Percentiles rank a stretch among this genome's conserved stretches.
Evolutionary conservation across 2,797 vertebrate genomes (phyloP).

Genomic region (Liparis tanakae): DNA sequence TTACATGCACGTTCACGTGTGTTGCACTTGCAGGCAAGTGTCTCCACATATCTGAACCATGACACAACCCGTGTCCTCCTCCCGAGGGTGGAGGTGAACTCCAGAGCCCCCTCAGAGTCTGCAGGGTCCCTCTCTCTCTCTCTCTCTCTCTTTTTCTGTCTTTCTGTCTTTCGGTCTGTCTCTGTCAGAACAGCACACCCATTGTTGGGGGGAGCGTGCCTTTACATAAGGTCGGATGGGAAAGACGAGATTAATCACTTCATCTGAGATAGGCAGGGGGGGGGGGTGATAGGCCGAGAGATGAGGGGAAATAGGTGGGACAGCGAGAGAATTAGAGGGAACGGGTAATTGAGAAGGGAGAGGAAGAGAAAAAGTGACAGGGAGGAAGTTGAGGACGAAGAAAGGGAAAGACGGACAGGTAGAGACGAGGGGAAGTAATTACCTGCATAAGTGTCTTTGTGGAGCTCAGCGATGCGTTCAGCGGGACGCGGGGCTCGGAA

Average conservation of each 20-base stretch:
- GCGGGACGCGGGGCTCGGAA: conserved; percentile 35
- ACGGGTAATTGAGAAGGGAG: conserved; percentile 67
- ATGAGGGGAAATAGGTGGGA: conserved; percentile 63
- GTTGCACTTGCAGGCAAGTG: conserved; percentile 17
- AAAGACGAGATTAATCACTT: conserved; percentile 77
- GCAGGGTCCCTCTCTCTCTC: conserved; percentile 36
- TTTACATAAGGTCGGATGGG: conserved; percentile 69
- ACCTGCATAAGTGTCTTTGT: conserved; percentile 73
- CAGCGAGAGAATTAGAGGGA: conserved; percentile 64
- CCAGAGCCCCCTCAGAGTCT: conserved; percentile 42
- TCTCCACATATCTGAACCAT: conserved; percentile 49
- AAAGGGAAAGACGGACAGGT: conserved; percentile 71
- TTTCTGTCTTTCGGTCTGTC: conserved; percentile 28
- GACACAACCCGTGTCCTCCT: conserved; percentile 54
- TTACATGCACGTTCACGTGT: conserved; percentile 7
- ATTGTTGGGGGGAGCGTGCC: conserved; percentile 60
- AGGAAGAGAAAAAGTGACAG: conserved; percentile 67
- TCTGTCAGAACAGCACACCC: conserved; percentile 72
- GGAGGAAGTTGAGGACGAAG: conserved; percentile 66
- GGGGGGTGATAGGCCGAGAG: conserved; percentile 53
- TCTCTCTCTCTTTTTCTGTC: conserved; percentile 25
- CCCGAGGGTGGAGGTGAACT: conserved; percentile 56
- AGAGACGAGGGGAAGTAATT: conserved; percentile 74
- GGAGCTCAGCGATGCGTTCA: conserved; percentile 64
- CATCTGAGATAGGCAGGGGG: conserved; percentile 54